phyloP scores from a whole-genome alignment of 1,140 invertebrate species.

The Orius insidiosus region DNA sequence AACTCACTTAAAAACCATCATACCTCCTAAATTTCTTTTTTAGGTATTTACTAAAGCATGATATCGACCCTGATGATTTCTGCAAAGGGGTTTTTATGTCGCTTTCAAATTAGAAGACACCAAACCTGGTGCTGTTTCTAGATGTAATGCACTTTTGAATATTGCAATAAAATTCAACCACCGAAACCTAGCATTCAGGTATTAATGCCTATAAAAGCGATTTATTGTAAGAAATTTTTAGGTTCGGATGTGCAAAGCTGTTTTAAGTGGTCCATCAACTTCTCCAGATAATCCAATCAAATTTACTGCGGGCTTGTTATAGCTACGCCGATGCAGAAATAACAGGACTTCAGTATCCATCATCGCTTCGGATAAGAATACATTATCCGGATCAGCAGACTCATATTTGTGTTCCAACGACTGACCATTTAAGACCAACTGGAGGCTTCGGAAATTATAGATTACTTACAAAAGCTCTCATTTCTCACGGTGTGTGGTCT shows the following conservation, averaged over 20 bases:
- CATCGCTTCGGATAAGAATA: slow-evolving; percentile 59
- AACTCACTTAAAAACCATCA: too few species aligned
- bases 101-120: slow-evolving; percentile 59
- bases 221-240: too few species aligned
- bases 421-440: slow-evolving; percentile 8
- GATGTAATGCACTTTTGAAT: slow-evolving; percentile 54
- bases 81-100: slow-evolving; percentile 61
- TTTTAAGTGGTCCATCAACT: slow-evolving; percentile 67
- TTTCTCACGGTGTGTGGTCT: slow-evolving; percentile 81
- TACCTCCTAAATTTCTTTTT: slow-evolving; percentile 16
- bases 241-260: slow-evolving; percentile 59
- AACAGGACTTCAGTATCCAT: slow-evolving; percentile 53
- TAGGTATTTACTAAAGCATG: slow-evolving; percentile 28
- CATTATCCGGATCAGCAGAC: slow-evolving; percentile 83
- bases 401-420: slow-evolving; percentile 56
- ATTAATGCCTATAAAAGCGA: too few species aligned
- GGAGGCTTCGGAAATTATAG: slow-evolving; percentile 39
- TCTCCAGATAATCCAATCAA: slow-evolving; percentile 74
- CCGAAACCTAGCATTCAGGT: slow-evolving; percentile 41
- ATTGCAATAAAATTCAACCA: slow-evolving; percentile 37
- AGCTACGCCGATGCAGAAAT: slow-evolving; percentile 71
- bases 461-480: slow-evolving; percentile 63
- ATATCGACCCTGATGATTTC: slow-evolving; percentile 52
- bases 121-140: slow-evolving; percentile 67
- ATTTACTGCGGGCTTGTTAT: slow-evolving; percentile 84